A percentile compares a stretch with the other conserved stretches of the same genome.
Conservation (phyloP, 2,113 vertebrate species). For the Crypturellus undulatus region DNA sequence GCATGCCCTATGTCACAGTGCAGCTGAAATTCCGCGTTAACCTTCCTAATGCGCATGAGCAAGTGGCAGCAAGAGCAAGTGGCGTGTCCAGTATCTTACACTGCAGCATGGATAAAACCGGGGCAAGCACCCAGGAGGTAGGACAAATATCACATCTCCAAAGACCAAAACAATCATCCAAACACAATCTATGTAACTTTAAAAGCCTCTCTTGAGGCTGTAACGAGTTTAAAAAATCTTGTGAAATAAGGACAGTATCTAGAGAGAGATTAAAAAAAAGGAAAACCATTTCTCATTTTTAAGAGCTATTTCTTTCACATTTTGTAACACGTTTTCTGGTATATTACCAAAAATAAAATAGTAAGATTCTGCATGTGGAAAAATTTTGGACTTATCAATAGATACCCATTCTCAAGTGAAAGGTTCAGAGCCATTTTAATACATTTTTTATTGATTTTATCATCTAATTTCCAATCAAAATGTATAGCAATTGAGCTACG, state of each 20-base stretch:
- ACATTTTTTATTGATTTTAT: conserved; percentile 36
- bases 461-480: conserved; percentile 49
- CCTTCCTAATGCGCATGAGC: neutral
- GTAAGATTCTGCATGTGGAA: neutral
- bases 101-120: neutral
- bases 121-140: neutral
- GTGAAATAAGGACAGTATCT: neutral
- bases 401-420: conserved; percentile 33
- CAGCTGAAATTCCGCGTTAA: fast-evolving
- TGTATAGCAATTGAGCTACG: neutral
- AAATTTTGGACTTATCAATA: neutral
- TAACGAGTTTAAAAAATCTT: neutral
- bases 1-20: neutral
- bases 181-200: neutral
- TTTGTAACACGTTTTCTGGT: neutral
- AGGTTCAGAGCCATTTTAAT: conserved; percentile 19
- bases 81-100: neutral
- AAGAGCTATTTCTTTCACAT: neutral
- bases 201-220: neutral
- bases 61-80: neutral
- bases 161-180: neutral
- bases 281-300: neutral
- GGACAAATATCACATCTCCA: neutral
- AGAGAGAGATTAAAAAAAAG: conserved; percentile 2
- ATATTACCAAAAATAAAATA: neutral